Evolutionary conservation across 1,140 invertebrate genomes (phyloP).

Genomic region (Anthonomus grandis): DNA sequence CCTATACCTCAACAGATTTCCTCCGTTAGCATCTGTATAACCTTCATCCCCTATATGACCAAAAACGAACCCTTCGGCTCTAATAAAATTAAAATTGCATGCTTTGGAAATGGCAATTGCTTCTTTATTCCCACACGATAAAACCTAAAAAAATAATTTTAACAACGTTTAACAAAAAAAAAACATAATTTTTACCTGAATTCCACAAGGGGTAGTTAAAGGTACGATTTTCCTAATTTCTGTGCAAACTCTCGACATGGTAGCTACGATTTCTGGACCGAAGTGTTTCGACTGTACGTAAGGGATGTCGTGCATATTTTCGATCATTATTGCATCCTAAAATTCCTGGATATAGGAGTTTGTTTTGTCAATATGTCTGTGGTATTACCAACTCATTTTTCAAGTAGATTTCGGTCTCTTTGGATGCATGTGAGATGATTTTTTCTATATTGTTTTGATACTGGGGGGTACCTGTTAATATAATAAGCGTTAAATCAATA

Average conservation of each 20-base stretch:
- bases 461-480: conserved; percentile 56
- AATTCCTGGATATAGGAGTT: conserved; percentile 16
- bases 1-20: conserved; percentile 68
- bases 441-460: conserved; percentile 50
- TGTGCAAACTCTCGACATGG: conserved; percentile 63
- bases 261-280: conserved; percentile 66
- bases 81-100: conserved; percentile 70
- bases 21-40: conserved; percentile 73
- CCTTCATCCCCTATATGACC: conserved; percentile 83
- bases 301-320: conserved; percentile 86
- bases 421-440: conserved; percentile 56
- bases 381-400: conserved; percentile 55
- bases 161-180: not conserved
- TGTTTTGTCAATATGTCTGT: conserved; percentile 6
- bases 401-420: conserved; percentile 60
- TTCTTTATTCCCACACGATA: conserved; percentile 74
- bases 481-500: conserved; percentile 30
- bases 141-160: conserved; percentile 53
- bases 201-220: conserved; percentile 54
- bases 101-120: conserved; percentile 75
- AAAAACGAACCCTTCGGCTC: conserved; percentile 80
- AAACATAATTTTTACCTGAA: conserved; percentile 53
- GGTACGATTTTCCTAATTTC: conserved; percentile 56
- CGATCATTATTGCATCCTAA: conserved; percentile 74
- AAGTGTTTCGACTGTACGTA: conserved; percentile 60